Evolutionary conservation across 1,140 invertebrate species (phyloP).

Genomic region (Homarus americanus): DNA sequence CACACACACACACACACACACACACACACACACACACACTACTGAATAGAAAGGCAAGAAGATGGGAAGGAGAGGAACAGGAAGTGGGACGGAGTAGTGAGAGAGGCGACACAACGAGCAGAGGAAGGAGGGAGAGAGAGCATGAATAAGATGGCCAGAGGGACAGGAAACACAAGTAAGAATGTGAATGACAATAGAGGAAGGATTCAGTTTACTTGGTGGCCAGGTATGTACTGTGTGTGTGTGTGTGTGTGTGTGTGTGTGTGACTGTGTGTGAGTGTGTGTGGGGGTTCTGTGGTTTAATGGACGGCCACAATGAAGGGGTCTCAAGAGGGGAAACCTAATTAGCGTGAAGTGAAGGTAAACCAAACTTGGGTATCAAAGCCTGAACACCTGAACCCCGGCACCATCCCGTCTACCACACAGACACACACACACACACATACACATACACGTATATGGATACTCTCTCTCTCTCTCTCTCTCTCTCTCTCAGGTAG

Average conservation of each 20-base stretch:
- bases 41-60: not conserved
- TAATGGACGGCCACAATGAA: constrained; percentile 17
- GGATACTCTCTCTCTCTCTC: too few relatives aligned
- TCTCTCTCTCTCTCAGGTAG: too few relatives aligned
- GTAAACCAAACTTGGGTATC: not conserved
- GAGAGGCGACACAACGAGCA: too few relatives aligned
- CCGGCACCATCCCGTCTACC: too few relatives aligned
- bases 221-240: not conserved
- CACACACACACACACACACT: too few relatives aligned
- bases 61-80: not conserved
- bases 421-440: too few relatives aligned
- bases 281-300: not conserved
- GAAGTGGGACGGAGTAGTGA: not conserved
- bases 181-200: not conserved
- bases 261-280: not conserved
- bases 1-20: too few relatives aligned
- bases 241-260: not conserved
- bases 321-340: not conserved
- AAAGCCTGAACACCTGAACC: too few relatives aligned
- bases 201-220: not conserved
- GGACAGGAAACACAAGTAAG: not conserved
- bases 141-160: not conserved
- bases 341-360: constrained; percentile 21
- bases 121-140: not conserved
- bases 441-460: too few relatives aligned